Conservation (phyloP, 2,113 vertebrate genomes). For the Acanthisitta chloris region DNA sequence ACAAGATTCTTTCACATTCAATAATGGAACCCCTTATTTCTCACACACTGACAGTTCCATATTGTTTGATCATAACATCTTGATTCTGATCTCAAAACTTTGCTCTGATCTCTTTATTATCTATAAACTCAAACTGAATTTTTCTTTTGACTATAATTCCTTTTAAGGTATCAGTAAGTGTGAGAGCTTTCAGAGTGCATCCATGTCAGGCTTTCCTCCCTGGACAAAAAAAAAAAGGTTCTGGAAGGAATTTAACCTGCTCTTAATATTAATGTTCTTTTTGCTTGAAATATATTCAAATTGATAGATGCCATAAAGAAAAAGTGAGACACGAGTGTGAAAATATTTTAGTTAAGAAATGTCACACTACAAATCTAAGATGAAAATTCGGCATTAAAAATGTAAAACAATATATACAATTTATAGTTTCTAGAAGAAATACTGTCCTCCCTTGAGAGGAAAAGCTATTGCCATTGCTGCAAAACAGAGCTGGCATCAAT, state of each 20-base stretch:
- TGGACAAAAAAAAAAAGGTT: not conserved
- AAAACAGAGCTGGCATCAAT: not conserved
- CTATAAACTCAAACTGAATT: not conserved
- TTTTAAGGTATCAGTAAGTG: not conserved
- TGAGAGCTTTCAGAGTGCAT: not conserved
- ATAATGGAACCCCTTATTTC: not conserved
- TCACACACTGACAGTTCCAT: not conserved
- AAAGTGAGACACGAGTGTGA: not conserved
- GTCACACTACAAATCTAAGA: not conserved
- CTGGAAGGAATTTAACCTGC: not conserved
- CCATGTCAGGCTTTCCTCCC: not conserved
- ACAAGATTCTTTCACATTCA: not conserved
- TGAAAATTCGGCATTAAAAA: not conserved
- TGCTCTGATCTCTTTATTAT: not conserved
- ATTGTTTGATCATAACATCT: not conserved
- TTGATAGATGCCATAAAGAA: not conserved
- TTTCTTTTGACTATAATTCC: not conserved
- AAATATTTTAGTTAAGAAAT: conserved; percentile 18
- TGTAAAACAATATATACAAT: not conserved
- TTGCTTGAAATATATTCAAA: not conserved
- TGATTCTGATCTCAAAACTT: not conserved
- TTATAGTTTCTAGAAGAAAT: not conserved
- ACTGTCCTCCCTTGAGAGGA: not conserved
- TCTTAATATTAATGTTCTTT: not conserved
- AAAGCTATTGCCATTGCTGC: not conserved